Percentiles rank a stretch among this genome's conserved stretches.
These are phyloP conservation scores for Oriolus oriolus DNA, from an alignment of 2,113 vertebrate species.

Conservation along the genomic window DNA sequence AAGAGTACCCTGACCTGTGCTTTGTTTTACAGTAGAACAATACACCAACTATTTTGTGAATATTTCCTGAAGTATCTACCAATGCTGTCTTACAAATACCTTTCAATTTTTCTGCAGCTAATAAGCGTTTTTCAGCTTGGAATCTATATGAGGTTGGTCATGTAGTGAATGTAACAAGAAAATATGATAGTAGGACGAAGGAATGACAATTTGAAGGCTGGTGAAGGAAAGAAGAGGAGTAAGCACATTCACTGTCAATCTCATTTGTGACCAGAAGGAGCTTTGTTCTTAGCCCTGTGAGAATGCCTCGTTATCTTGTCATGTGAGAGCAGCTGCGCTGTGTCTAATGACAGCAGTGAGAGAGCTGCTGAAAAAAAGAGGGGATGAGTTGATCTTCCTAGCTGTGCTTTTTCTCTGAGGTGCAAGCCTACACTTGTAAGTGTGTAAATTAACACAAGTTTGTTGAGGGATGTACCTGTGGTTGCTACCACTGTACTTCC, in stretches of 20 bases:
- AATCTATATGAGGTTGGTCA: background rate
- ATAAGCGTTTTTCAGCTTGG: background rate
- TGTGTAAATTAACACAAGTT: background rate
- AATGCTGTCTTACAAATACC: background rate
- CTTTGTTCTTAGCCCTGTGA: background rate
- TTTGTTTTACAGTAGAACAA: slow-evolving; percentile 63
- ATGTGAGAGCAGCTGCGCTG: background rate
- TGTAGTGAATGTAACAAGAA: background rate
- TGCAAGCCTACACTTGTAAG: background rate
- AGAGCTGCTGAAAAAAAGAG: background rate
- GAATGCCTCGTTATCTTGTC: background rate
- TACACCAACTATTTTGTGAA: slow-evolving; percentile 66
- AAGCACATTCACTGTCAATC: rapidly evolving
- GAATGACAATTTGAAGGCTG: background rate
- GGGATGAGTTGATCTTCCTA: background rate
- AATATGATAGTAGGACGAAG: background rate
- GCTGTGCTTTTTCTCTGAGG: background rate
- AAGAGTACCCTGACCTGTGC: slow-evolving; percentile 45
- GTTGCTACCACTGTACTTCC: background rate
- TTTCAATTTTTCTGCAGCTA: background rate
- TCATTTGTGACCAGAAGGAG: background rate
- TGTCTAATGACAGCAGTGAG: background rate
- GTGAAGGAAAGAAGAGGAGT: background rate
- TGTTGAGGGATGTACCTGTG: background rate
- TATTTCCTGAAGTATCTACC: slow-evolving; percentile 42